Evolutionary conservation across 2,113 vertebrate species (phyloP), one percentile per base, ranked within the genome.

Genomic region (Atrichornis clamosus): DNA sequence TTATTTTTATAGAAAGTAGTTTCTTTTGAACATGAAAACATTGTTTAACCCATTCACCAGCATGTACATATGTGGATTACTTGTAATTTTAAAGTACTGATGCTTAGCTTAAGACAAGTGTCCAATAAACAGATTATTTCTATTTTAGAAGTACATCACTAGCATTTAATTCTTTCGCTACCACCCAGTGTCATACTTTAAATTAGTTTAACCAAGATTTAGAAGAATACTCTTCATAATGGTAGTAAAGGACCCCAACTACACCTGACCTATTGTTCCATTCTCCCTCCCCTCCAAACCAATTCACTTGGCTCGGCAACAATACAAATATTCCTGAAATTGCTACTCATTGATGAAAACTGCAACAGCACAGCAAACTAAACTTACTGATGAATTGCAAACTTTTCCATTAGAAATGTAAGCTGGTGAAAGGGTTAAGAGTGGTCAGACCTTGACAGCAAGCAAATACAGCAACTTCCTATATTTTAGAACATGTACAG

Each of bases 321-420:
- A 58, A 19, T 1, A 85, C 1, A 74, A 84, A 72, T 91, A 82
- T 22, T 84, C 44, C 55, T 94, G 94, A 96, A 98, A 97, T 63
- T 95, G 94, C 95, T 58, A 90, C 70, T 77, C 37, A 58, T 33
- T 53, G 82, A 89, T 68, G 37, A 94, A 95, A 97, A 94, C 89
- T 52, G 81, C 93, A 93, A 81, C 73, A 94, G 18, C 97, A 98
- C 97, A 97, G 95, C 98, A 98, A 98, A 97, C 87, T 97, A 96
- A 91, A 99, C 99, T 99, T 99, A 99, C 99, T 98, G 99, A 98
- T 91, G 96, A 95, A 96, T n/a, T 97, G 96, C 97, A 97, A 98
- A 97, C 76, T 90, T 98, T 98, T 97, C 98, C 98, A 97, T 98
- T 98, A 98, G 98, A 98, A 98, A 98, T 97, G 98, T 97, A 98